phyloP scores from a whole-genome alignment of 2,888 invertebrate genomes.

The Agrotis puta region DNA sequence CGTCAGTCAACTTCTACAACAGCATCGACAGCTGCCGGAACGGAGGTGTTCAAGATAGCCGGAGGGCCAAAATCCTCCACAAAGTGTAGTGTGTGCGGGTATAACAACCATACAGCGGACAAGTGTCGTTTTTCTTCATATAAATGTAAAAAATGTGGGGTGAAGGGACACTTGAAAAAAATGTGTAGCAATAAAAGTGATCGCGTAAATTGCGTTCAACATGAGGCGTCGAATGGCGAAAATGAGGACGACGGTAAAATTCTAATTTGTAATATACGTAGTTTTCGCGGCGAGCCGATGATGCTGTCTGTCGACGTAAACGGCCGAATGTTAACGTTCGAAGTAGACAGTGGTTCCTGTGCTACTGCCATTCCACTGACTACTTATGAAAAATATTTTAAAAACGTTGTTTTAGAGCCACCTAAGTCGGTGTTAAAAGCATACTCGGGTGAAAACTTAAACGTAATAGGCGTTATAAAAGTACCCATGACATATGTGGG shows the following conservation, averaged over 20 bases:
- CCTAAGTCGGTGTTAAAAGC: background rate
- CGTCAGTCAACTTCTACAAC: too few species aligned
- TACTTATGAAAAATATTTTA: background rate
- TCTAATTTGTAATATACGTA: slow-evolving; percentile 4
- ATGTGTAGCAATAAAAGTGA: too few species aligned
- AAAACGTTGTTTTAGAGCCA: background rate
- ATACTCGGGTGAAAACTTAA: background rate
- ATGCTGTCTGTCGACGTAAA: slow-evolving; percentile 1
- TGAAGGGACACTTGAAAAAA: too few species aligned
- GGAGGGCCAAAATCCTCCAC: too few species aligned
- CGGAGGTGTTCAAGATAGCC: too few species aligned
- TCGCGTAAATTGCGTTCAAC: too few species aligned
- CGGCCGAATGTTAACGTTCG: background rate
- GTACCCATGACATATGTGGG: background rate
- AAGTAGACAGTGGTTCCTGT: slow-evolving; percentile 15
- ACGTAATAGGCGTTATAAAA: background rate
- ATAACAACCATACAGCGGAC: too few species aligned
- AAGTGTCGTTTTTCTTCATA: too few species aligned
- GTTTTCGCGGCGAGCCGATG: background rate
- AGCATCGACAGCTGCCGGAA: too few species aligned
- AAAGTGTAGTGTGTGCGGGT: too few species aligned
- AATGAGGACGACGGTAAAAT: slow-evolving; percentile 10
- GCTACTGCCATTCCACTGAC: background rate
- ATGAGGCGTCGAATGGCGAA: too few species aligned
- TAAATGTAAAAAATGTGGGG: too few species aligned